Evolutionary conservation across 2,797 vertebrate species (phyloP), one percentile per base, ranked within the genome.

Genomic region (Lagorchestes hirsutus): DNA sequence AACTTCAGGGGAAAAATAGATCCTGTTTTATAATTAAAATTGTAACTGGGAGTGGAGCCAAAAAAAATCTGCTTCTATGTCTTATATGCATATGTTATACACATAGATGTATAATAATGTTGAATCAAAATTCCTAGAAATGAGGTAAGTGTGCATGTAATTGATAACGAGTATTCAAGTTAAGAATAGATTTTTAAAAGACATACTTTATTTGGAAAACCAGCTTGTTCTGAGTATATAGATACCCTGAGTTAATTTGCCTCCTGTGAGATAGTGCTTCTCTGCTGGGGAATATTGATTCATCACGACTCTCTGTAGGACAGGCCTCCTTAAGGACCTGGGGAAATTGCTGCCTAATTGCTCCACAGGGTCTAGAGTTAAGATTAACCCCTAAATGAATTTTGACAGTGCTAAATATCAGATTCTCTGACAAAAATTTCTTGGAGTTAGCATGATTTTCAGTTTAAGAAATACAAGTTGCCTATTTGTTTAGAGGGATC

Each of bases 101-200:
- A 31, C 9, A 82, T 0, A 27, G 18, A 27, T 34, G 29, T 58
- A 92, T 55, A 90, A 59, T 27, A 91, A 91, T 22, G 52, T 24
- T 5, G 56, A 56, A 56, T 3, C 4, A 54, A 28, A 28, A 92
- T 58, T 92, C 87, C 67, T 90, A 54, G 55, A 92, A 27, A 28
- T 57, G 27, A 31, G 82, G 59, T 55, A 54, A 82, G 10, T 11
- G 29, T 93, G 50, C 50, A 90, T 91, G 57, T 57, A 74, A 31
- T 91, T 57, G 12, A 22, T 54, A 16, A 57, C 5, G 0, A 59
- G 34, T 90, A 93, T 31, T 92, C 58, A 40, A 58, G 54, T 58
- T 92, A 27, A 90, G 55, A 82, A 82, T 82, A 82, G 74, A 46
- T 82, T 67, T 67, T 92, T 95, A 54, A 92, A 94, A 54, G 40